A percentile compares a stretch with the other conserved stretches of the same genome.
Conservation (phyloP, 2,113 vertebrate genomes). For the Cebidichthys violaceus region DNA sequence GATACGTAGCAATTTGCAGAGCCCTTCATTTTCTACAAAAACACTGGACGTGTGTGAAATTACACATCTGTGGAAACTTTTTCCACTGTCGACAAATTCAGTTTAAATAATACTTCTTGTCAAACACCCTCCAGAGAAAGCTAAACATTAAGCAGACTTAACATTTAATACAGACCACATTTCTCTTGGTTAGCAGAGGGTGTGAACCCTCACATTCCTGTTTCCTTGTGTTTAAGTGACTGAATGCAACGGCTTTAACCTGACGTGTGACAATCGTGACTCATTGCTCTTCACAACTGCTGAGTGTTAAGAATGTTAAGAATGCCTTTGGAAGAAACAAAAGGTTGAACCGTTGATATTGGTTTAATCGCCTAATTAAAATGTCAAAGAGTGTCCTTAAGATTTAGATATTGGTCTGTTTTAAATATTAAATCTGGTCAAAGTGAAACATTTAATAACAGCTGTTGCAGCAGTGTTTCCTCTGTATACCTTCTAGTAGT, state of each 20-base stretch:
- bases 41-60: slow-evolving; percentile 31
- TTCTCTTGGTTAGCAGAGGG: background rate
- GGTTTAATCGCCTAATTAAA: background rate
- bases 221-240: background rate
- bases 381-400: no score
- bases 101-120: background rate
- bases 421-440: background rate
- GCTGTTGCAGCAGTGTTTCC: background rate
- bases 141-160: background rate
- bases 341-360: background rate
- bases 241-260: background rate
- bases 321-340: background rate
- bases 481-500: background rate
- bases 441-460: background rate
- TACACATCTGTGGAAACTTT: background rate
- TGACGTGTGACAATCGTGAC: background rate
- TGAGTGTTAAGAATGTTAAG: no score
- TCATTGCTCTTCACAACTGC: no score
- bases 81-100: slow-evolving; percentile 9
- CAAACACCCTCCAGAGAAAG: background rate
- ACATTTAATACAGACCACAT: background rate
- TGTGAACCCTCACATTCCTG: background rate
- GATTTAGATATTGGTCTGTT: background rate
- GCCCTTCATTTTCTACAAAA: slow-evolving; percentile 58
- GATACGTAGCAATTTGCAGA: slow-evolving; percentile 10